A percentile compares a stretch with the other conserved stretches of the same genome.
phyloP scores from a whole-genome alignment of 2,888 invertebrate genomes.

The Agonopterix alstromeriana region DNA sequence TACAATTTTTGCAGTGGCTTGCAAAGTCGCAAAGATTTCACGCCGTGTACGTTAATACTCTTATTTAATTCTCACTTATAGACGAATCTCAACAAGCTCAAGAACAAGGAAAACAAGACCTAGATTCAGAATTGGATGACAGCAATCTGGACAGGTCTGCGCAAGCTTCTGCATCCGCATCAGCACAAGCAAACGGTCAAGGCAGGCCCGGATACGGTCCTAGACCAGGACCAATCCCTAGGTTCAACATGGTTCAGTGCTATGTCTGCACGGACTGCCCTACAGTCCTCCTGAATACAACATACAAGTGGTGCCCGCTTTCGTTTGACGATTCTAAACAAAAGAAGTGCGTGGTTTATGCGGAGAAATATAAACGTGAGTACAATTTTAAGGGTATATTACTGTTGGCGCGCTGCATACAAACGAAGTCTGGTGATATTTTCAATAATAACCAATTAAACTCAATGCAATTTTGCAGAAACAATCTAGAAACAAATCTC shows the following conservation, averaged over 20 bases:
- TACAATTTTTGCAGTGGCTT: too few relatives aligned
- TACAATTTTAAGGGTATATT: too few relatives aligned
- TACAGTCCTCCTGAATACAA: constrained; percentile 22
- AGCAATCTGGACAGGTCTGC: background rate
- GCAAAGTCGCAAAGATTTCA: too few relatives aligned
- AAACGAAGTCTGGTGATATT: too few relatives aligned
- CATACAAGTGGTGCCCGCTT: constrained; percentile 35
- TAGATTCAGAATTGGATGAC: background rate
- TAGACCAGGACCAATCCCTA: constrained; percentile 8
- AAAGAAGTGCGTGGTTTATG: constrained; percentile 43
- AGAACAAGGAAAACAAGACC: too few relatives aligned
- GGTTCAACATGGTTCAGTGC: constrained; percentile 27
- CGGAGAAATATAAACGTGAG: constrained; percentile 47
- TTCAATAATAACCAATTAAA: too few relatives aligned
- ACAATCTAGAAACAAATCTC: too few relatives aligned
- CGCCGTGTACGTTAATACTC: too few relatives aligned
- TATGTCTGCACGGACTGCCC: constrained; percentile 47
- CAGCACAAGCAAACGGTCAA: background rate
- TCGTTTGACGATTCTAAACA: constrained; percentile 25
- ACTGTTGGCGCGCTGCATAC: too few relatives aligned
- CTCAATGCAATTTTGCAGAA: too few relatives aligned
- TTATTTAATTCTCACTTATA: too few relatives aligned
- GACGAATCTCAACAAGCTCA: too few relatives aligned
- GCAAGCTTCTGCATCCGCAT: background rate
- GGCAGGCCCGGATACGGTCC: background rate